Evolutionary conservation across 2,113 vertebrate species (phyloP), one percentile per base, ranked within the genome.

Genomic region (Lipophrys pholis): DNA sequence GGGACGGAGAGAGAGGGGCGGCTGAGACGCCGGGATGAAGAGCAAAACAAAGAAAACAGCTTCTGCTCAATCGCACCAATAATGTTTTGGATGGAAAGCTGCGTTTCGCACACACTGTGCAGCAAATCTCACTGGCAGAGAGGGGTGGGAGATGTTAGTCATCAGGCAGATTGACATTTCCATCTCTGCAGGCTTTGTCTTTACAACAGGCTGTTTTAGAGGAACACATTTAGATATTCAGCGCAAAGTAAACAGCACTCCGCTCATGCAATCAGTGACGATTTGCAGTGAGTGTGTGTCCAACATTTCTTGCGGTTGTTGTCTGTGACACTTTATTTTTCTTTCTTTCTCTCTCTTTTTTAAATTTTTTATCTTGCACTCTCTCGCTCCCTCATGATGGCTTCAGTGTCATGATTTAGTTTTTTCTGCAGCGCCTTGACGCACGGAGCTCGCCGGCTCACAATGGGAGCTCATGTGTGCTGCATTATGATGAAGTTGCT

Each of bases 401-500:
- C 77, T 69, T 76, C 74, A 73, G 72, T 78, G 85, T 88, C 79
- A 77, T 74, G 73, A 81, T 79, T 89, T 84, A 85, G 78, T 78
- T 83, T 87, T 60, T 72, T 82, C 63, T 84, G 80, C 74, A 74
- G 52, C 5, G 17, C 58, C 55, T 76, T 80, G 69, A 80, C 58
- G 52, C 72, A 90, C 55, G 6, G 64, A 71, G 76, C 80, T 82
- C 77, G 66, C 76, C 16, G 40, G 43, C 70, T 77, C 82, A 85
- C 81, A 86, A 53, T 64, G 52, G 62, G 70, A 74, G 82, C 82
- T 79, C 55, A 51, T 74, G 76, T 79, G 83, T 55, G 60, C 73
- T 78, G 87, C 82, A 84, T 86, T 89, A 86, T 75, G 81, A 87
- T 90, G 74, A 78, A 75, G 52, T 76, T 41, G 69, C 75, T 65